Conservation (phyloP, 2,797 vertebrate genomes). For the Gymnopithys bicolor region DNA sequence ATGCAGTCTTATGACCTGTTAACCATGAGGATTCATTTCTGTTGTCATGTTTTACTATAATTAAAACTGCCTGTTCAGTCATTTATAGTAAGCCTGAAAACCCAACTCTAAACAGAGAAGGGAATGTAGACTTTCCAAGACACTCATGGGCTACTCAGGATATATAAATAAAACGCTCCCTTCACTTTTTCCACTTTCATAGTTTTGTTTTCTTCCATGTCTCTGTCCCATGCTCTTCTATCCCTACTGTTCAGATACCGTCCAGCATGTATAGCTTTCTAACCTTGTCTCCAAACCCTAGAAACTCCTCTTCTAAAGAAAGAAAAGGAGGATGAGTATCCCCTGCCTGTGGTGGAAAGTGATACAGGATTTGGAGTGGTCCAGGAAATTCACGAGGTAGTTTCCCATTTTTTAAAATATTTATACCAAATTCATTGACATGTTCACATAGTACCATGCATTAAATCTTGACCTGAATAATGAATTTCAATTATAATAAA, state of each 20-base stretch:
- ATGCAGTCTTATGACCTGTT: constrained; percentile 38
- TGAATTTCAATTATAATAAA: not conserved
- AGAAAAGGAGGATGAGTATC: not conserved
- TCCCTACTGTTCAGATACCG: not conserved
- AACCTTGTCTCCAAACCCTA: not conserved
- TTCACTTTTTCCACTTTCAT: not conserved
- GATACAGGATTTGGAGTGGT: not conserved
- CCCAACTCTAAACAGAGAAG: not conserved
- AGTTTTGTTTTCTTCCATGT: not conserved
- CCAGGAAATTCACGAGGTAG: not conserved
- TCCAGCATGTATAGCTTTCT: not conserved
- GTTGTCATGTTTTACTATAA: constrained; percentile 50
- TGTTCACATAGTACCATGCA: not conserved
- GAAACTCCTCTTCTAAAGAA: not conserved
- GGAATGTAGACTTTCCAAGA: not conserved
- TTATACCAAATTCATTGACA: not conserved
- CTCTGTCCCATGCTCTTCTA: not conserved
- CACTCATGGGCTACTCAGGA: not conserved
- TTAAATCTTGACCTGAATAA: not conserved
- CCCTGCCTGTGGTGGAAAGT: not conserved
- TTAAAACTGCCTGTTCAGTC: constrained; percentile 32
- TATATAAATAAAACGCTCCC: constrained; percentile 20
- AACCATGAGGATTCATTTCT: constrained; percentile 33
- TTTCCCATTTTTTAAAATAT: not conserved
- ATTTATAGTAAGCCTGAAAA: constrained; percentile 25